phyloP scores from a whole-genome alignment of 1,140 invertebrate species.

The Scylla paramamosain region DNA sequence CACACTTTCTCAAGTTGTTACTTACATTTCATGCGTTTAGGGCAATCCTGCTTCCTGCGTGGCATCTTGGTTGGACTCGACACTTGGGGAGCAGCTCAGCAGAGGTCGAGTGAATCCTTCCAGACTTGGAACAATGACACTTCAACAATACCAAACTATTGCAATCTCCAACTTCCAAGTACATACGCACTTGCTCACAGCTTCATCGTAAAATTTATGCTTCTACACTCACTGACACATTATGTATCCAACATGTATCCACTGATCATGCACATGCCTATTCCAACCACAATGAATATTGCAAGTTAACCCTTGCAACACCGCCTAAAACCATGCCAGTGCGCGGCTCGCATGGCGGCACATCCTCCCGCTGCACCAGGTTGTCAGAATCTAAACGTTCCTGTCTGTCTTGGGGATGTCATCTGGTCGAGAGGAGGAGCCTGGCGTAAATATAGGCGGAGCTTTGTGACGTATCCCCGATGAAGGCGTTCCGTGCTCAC shows the following conservation, averaged over 20 bases:
- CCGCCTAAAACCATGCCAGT: constrained; percentile 71
- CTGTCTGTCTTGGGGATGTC: constrained; percentile 77
- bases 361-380: constrained; percentile 77
- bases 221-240: constrained; percentile 75
- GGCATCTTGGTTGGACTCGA: constrained; percentile 71
- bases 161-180: constrained; percentile 73
- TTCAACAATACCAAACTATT: constrained; percentile 65
- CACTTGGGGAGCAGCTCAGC: constrained; percentile 41
- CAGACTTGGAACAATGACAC: constrained; percentile 50
- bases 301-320: constrained; percentile 72
- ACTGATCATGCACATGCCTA: constrained; percentile 70
- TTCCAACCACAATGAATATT: constrained; percentile 64
- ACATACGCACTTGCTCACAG: constrained; percentile 73
- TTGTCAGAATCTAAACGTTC: constrained; percentile 78
- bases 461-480: constrained; percentile 65
- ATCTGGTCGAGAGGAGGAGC: constrained; percentile 75
- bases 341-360: constrained; percentile 75
- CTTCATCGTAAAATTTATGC: constrained; percentile 70
- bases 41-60: constrained; percentile 77
- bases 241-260: constrained; percentile 72
- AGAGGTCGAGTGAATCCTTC: constrained; percentile 58
- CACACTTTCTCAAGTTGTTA: constrained; percentile 42
- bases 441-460: constrained; percentile 73
- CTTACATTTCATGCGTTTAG: constrained; percentile 78
- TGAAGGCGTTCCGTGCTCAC: constrained; percentile 65